Evolutionary conservation across 37 sponge, comb jelly and placozoan species (phyloP).

Genomic region (Geodia barretti): DNA sequence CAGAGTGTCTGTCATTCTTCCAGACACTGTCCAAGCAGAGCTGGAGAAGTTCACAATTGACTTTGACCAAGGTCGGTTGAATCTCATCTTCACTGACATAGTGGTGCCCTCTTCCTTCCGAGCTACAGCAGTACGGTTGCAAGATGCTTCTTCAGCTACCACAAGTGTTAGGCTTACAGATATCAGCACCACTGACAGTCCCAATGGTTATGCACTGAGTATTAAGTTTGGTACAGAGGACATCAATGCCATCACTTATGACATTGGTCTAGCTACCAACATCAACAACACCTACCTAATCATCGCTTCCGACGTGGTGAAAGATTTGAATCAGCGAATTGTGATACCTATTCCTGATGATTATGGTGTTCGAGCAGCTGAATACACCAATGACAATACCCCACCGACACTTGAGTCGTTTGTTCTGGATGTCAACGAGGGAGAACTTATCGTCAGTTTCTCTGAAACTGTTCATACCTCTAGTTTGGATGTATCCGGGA

Average conservation of each 20-base stretch:
- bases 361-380: slow-evolving; percentile 42
- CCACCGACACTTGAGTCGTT: slow-evolving; percentile 61
- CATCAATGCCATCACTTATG: slow-evolving; percentile 62
- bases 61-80: slow-evolving; percentile 66
- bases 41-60: slow-evolving; percentile 69
- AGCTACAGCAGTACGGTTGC: slow-evolving; percentile 50
- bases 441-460: slow-evolving; percentile 62
- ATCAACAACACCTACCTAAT: slow-evolving; percentile 74
- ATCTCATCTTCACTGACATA: slow-evolving; percentile 81
- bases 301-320: slow-evolving; percentile 62
- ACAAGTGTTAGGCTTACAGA: slow-evolving; percentile 39
- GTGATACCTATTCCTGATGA: slow-evolving; percentile 68
- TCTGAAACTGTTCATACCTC: slow-evolving; percentile 81
- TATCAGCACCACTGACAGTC: slow-evolving; percentile 33
- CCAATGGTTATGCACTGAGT: slow-evolving; percentile 47
- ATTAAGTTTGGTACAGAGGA: slow-evolving; percentile 43
- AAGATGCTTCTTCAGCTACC: slow-evolving; percentile 58
- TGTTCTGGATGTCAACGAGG: slow-evolving; percentile 66
- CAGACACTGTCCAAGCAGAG: slow-evolving; percentile 48
- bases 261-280: slow-evolving; percentile 69
- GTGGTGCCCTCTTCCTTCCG: slow-evolving; percentile 41
- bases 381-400: slow-evolving; percentile 68
- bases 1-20: neutral
- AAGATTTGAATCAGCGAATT: slow-evolving; percentile 54
- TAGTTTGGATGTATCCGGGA: slow-evolving; percentile 64